Percentiles rank a stretch among this genome's conserved stretches.
Evolutionary conservation across 2,888 invertebrate genomes (phyloP).

Genomic region (Philopedon plagiatum): DNA sequence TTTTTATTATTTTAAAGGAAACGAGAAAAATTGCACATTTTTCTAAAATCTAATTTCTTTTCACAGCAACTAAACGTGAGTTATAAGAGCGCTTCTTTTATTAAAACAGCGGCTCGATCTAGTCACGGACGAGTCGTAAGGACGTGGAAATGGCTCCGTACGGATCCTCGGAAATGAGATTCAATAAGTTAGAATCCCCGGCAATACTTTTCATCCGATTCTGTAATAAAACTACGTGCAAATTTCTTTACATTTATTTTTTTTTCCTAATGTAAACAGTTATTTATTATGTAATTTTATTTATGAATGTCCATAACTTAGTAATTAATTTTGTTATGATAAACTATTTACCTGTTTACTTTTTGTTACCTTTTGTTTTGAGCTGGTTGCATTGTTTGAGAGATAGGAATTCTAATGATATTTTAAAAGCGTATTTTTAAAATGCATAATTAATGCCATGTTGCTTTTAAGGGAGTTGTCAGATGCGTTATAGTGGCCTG

Average conservation of each 20-base stretch:
- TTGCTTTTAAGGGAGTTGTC: no score
- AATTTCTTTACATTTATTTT: conserved; percentile 62
- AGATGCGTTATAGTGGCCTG: no score
- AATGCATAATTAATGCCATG: no score
- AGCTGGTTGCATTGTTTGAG: no score
- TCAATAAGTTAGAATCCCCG: conserved; percentile 65
- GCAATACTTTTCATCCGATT: conserved; percentile 63
- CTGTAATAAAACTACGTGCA: conserved; percentile 65
- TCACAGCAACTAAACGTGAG: conserved; percentile 46
- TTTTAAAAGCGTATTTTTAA: no score
- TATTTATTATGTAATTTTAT: no score
- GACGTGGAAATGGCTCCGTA: conserved; percentile 65
- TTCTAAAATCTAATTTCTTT: conserved; percentile 48
- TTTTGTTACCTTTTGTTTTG: no score
- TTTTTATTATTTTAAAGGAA: not conserved
- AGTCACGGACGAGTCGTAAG: conserved; percentile 61
- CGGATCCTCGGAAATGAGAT: conserved; percentile 64
- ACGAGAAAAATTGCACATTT: conserved; percentile 18
- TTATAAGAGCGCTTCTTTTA: conserved; percentile 47
- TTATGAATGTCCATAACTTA: no score
- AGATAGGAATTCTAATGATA: no score
- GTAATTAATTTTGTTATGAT: no score
- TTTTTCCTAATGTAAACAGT: conserved; percentile 54
- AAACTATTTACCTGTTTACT: no score
- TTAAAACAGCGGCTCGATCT: conserved; percentile 51